Conservation (phyloP, 2,113 vertebrate species). For the Clinocottus analis region DNA sequence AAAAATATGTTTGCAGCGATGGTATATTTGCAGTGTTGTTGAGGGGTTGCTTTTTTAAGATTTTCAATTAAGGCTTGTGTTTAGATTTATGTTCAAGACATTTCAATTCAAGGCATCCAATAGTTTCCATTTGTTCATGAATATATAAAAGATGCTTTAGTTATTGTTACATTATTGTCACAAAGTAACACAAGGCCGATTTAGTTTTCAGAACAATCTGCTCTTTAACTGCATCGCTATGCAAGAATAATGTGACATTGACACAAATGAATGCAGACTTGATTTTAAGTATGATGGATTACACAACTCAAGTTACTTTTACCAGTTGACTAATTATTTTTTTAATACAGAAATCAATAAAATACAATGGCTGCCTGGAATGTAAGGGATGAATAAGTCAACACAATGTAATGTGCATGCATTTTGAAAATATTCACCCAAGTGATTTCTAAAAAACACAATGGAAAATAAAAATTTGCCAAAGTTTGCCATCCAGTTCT, state of each 20-base stretch:
- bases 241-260: background rate
- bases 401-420: background rate
- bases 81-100: background rate
- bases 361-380: background rate
- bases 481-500: background rate
- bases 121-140: background rate
- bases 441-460: background rate
- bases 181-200: background rate
- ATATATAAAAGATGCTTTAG: background rate
- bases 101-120: background rate
- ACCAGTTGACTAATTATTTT: background rate
- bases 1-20: background rate
- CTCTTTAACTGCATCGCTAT: background rate
- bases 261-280: background rate
- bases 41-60: background rate
- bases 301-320: background rate
- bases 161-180: too few relatives aligned
- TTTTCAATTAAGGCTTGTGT: background rate
- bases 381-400: too few relatives aligned
- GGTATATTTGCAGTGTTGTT: background rate
- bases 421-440: background rate
- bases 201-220: background rate
- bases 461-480: background rate
- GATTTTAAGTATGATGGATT: slow-evolving; percentile 17
- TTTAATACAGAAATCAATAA: background rate